Base-by-base conservation (phyloP, 2,797 vertebrate species). In the Bradypus variegatus region DNA sequence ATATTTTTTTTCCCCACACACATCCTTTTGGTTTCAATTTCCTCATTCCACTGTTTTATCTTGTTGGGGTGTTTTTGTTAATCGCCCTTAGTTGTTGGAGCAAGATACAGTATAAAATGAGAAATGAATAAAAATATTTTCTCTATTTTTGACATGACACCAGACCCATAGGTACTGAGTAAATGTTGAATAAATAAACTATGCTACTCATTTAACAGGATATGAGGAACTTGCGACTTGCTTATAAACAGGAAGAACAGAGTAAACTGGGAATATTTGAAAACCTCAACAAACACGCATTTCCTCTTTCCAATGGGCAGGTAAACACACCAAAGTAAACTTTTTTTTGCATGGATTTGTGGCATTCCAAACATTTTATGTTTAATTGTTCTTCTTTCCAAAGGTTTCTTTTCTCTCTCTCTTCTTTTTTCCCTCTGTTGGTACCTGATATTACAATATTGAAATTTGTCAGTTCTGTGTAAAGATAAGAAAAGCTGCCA, bases 171-270 rank as follows among this genome's bases (percentile, higher is more conserved):
- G 48, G 36, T 82, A 69, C 36, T 77, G 16, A 77, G 6, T 94
- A n/a, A 18, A 55, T 73, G 10, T 91, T 90, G 45, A 95, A 31
- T 88, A 88, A 91, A 75, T 84, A 94, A 93, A 25, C 48, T 85
- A 91, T 85, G 64, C 86, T 95, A 94, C 65, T 91, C 95, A 81
- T 96, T 96, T 95, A 41, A 91, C 96, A 99, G 99, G 99, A 99
- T 97, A 98, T 99, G 98, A 98, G 99, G 97, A 99, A 98, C 96
- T 97, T 98, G 87, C 97, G 98, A 96, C 98, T 99, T 93, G 98
- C 99, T 81, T 99, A 98, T 96, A 99, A 98, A 97, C 98, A 97
- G 65, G 98, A 98, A 93, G 98, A 98, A 75, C 97, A 98, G 84
- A 98, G 95, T 91, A 98, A 98, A 69, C 96, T 98, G 67, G 98